Percentiles rank a stretch among this genome's conserved stretches.
Evolutionary conservation across 2,797 vertebrate genomes (phyloP).

Genomic region (Etheostoma nigrum): DNA sequence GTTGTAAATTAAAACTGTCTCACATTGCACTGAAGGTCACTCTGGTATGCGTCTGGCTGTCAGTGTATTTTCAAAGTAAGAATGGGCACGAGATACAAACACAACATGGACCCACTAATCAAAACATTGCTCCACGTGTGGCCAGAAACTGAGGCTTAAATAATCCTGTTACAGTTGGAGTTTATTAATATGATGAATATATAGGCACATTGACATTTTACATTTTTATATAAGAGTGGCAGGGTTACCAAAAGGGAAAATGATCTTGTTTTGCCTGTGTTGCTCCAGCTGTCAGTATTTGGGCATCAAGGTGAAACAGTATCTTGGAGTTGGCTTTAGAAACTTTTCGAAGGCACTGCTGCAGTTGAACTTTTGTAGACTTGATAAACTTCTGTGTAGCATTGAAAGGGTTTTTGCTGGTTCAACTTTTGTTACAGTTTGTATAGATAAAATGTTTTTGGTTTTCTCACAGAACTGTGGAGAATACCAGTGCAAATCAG

Average conservation of each 20-base stretch:
- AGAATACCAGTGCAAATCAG: conserved; percentile 19
- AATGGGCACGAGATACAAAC: background rate
- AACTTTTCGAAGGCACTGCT: conserved; percentile 35
- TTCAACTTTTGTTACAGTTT: conserved; percentile 30
- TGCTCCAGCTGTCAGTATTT: conserved; percentile 25
- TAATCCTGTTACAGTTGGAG: background rate
- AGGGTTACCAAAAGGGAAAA: background rate
- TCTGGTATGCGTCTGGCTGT: background rate
- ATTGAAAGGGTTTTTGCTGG: conserved; percentile 3
- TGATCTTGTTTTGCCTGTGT: background rate
- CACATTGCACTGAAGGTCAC: background rate
- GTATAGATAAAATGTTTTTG: conserved; percentile 26
- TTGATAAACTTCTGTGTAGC: conserved; percentile 3
- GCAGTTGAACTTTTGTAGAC: conserved; percentile 24
- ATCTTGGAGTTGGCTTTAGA: conserved; percentile 15
- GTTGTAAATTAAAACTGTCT: background rate
- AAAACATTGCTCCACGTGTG: background rate
- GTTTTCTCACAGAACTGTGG: conserved; percentile 18
- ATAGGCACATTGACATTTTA: background rate
- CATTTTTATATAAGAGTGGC: background rate
- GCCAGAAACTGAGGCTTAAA: background rate
- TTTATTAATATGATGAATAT: background rate
- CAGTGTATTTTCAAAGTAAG: background rate
- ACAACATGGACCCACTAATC: background rate
- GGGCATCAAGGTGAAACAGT: conserved; percentile 11